Evolutionary conservation across 2,113 vertebrate genomes (phyloP).

Genomic region (Sinocyclocheilus grahami): DNA sequence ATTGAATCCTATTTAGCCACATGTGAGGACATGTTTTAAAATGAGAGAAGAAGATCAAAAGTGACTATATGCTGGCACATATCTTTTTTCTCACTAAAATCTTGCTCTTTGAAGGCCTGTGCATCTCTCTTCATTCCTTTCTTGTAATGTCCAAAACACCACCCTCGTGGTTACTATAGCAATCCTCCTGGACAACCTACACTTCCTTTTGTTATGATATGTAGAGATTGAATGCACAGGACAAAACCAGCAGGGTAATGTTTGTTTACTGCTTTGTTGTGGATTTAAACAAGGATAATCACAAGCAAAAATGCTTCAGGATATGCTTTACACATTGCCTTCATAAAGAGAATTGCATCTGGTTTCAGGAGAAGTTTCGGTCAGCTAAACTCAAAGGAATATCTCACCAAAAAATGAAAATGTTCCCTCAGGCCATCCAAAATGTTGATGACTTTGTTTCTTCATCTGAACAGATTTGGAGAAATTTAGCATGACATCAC

Average conservation of each 20-base stretch:
- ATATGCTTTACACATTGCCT: background rate
- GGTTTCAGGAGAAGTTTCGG: background rate
- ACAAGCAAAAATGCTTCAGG: background rate
- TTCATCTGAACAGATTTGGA: no score
- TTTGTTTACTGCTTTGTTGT: background rate
- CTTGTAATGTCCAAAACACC: constrained; percentile 29
- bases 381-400: background rate
- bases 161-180: constrained; percentile 40
- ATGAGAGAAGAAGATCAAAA: background rate
- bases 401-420: no score
- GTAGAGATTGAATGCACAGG: constrained; percentile 23
- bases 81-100: background rate
- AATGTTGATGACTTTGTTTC: no score
- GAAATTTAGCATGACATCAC: no score
- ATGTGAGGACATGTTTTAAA: background rate
- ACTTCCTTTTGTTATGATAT: constrained; percentile 23
- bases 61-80: background rate
- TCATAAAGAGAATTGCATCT: background rate
- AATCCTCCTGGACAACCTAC: constrained; percentile 29
- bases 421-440: no score
- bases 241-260: constrained; percentile 14
- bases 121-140: background rate
- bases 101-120: background rate
- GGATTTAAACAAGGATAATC: background rate
- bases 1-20: background rate